Conservation (phyloP, 2,888 invertebrate species). For the Strigamia maritima region DNA sequence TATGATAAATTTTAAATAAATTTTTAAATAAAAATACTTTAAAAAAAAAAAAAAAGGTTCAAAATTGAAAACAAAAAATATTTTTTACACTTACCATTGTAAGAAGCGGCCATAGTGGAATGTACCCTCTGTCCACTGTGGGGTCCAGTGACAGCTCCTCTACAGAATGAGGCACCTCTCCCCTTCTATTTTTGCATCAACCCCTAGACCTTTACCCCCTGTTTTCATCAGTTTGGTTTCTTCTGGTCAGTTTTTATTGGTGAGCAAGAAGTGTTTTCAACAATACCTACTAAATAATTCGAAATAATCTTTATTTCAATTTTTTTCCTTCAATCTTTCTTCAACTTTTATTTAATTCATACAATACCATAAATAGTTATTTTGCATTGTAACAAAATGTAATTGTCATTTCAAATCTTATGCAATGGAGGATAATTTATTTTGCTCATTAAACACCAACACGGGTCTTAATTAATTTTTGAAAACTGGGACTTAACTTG, state of each 20-base stretch:
- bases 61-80: background rate
- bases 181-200: constrained; percentile 10
- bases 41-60: background rate
- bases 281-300: background rate
- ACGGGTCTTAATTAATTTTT: background rate
- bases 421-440: too few relatives aligned
- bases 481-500: background rate
- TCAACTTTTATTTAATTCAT: too few relatives aligned
- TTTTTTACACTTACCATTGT: constrained; percentile 21
- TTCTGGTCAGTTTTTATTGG: constrained; percentile 22
- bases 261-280: background rate
- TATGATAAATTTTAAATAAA: background rate
- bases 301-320: too few relatives aligned
- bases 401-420: too few relatives aligned
- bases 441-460: too few relatives aligned
- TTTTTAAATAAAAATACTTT: background rate
- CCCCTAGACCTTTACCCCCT: constrained; percentile 24
- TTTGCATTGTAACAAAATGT: too few relatives aligned
- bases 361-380: too few relatives aligned
- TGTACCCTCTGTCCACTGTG: constrained; percentile 31
- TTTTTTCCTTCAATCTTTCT: too few relatives aligned
- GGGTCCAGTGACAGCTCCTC: constrained; percentile 19
- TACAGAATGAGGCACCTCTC: background rate
- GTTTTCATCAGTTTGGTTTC: constrained; percentile 13
- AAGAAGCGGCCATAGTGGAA: constrained; percentile 24